Percentiles rank a stretch among this genome's conserved stretches.
These are phyloP conservation scores for Parotocinclus haroldoi DNA, from an alignment of 2,797 vertebrate species.

Conservation along the genomic window DNA sequence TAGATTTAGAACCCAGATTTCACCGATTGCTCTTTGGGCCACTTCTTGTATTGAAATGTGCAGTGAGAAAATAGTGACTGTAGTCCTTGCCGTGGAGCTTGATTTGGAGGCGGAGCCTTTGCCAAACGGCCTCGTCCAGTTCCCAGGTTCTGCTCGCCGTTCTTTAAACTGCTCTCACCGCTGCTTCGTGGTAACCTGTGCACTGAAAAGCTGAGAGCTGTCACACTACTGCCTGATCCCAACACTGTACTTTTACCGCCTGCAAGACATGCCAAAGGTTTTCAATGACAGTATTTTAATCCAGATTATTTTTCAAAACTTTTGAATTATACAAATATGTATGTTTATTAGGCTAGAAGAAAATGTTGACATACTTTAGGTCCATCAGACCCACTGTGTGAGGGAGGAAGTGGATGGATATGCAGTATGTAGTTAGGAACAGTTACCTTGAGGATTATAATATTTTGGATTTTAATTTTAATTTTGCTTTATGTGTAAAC, in stretches of 20 bases:
- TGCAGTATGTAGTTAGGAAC: too few species aligned
- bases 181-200: constrained; percentile 58
- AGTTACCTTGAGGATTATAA: too few species aligned
- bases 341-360: too few species aligned
- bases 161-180: constrained; percentile 32
- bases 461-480: too few species aligned
- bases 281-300: not conserved
- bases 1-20: not conserved
- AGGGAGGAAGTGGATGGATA: too few species aligned
- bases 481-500: too few species aligned
- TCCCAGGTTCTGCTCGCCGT: constrained; percentile 5
- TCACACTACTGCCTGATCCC: constrained; percentile 19
- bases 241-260: constrained; percentile 29
- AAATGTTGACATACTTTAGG: not conserved
- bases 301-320: constrained; percentile 17
- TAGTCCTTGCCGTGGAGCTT: not conserved
- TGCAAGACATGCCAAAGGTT: not conserved
- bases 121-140: not conserved
- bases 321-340: not conserved
- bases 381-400: too few species aligned
- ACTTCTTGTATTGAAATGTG: not conserved
- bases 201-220: constrained; percentile 61
- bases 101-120: not conserved
- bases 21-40: not conserved
- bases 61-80: constrained; percentile 6